Percentiles rank a stretch among this genome's conserved stretches.
Evolutionary conservation across 2,797 vertebrate species (phyloP).

Genomic region (Cossypha niveicapilla): DNA sequence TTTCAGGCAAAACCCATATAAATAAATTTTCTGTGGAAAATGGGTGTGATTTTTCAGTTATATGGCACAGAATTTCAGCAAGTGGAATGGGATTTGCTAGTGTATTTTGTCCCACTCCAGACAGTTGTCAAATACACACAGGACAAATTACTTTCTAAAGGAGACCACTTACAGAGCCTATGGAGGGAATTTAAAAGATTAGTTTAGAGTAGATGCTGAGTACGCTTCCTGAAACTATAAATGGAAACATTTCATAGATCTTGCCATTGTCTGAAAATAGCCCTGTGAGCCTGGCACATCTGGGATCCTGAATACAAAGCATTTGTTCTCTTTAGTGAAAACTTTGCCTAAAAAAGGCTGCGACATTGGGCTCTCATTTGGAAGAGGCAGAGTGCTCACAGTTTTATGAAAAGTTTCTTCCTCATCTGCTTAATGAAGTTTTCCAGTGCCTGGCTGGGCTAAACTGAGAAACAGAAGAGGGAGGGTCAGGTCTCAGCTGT

Average conservation of each 20-base stretch:
- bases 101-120: neutral
- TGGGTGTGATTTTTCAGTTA: neutral
- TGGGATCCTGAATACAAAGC: slow-evolving; percentile 15
- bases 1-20: neutral
- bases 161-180: neutral
- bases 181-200: neutral
- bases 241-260: slow-evolving; percentile 53
- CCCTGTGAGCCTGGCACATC: slow-evolving; percentile 27
- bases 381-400: neutral
- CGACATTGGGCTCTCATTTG: neutral
- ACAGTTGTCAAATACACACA: neutral
- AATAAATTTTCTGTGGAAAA: neutral
- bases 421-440: neutral
- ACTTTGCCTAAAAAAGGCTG: slow-evolving; percentile 54
- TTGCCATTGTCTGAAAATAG: slow-evolving; percentile 55
- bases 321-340: slow-evolving; percentile 35
- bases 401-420: neutral
- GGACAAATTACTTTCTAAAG: neutral
- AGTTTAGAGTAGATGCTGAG: slow-evolving; percentile 14
- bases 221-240: slow-evolving; percentile 36
- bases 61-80: neutral
- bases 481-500: neutral
- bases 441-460: neutral
- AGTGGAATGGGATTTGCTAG: neutral
- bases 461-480: neutral